Evolutionary conservation across 2,113 vertebrate species (phyloP).

Genomic region (Charadrius vociferus): DNA sequence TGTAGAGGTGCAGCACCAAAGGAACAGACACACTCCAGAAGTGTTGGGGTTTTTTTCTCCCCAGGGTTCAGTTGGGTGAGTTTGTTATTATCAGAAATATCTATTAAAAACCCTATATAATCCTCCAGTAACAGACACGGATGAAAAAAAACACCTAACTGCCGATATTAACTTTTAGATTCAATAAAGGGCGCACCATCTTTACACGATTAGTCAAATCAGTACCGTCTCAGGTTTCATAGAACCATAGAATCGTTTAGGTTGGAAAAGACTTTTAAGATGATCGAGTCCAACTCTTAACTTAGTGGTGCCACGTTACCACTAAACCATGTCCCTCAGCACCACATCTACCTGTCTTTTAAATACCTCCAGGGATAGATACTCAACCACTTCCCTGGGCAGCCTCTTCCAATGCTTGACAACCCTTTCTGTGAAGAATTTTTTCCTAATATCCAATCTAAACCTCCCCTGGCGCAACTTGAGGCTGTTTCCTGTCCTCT

Average conservation of each 20-base stretch:
- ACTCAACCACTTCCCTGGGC: neutral
- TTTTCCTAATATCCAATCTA: neutral
- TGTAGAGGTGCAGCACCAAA: neutral
- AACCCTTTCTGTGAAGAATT: neutral
- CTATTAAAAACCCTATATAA: neutral
- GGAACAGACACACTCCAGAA: neutral
- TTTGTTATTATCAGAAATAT: neutral
- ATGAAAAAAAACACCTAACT: neutral
- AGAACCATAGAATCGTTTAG: neutral
- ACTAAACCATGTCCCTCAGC: neutral
- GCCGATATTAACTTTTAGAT: neutral
- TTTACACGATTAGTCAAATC: neutral
- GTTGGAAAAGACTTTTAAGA: neutral
- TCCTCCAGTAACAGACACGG: neutral
- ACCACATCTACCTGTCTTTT: neutral
- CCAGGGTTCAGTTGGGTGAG: neutral
- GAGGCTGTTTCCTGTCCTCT: neutral
- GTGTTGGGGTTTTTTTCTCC: neutral
- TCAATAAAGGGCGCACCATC: neutral
- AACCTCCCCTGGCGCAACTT: neutral
- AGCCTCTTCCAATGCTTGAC: neutral
- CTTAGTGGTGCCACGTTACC: neutral
- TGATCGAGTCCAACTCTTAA: neutral
- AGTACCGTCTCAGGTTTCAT: rapidly evolving
- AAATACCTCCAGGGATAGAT: neutral